These are phyloP conservation scores for Cryptocephalus primarius DNA, from an alignment of 2,888 invertebrate species.

Conservation along the genomic window DNA sequence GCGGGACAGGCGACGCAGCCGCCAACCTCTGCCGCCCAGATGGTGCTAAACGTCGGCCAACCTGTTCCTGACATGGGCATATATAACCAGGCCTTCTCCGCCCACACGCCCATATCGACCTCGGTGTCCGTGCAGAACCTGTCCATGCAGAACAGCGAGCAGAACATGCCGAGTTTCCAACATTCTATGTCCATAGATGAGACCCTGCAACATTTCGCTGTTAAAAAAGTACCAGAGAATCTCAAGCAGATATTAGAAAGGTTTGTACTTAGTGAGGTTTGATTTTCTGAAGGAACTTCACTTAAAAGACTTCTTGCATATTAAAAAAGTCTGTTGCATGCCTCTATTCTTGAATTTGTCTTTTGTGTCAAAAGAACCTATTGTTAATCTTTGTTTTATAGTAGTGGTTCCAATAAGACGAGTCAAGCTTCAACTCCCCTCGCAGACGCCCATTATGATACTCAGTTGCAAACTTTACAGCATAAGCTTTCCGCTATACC, in stretches of 20 bases:
- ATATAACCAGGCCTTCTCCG: neutral
- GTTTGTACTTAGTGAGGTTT: constrained; percentile 10
- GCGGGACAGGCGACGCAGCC: constrained; percentile 5
- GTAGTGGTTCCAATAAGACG: constrained; percentile 35
- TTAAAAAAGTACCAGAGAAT: constrained; percentile 27
- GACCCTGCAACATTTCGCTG: constrained; percentile 17
- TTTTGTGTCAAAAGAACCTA: no score
- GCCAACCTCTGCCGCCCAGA: constrained; percentile 9
- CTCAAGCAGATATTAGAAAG: constrained; percentile 36
- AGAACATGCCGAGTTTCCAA: constrained; percentile 14
- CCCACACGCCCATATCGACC: constrained; percentile 15
- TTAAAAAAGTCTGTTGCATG: no score
- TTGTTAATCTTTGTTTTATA: neutral
- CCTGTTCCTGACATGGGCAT: constrained; percentile 1
- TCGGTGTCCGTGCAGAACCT: constrained; percentile 26
- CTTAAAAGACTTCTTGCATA: no score
- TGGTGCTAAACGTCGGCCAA: constrained; percentile 16
- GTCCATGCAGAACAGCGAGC: constrained; percentile 9
- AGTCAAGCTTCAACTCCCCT: constrained; percentile 54
- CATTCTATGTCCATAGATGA: constrained; percentile 23
- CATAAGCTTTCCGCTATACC: constrained; percentile 54
- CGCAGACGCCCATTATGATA: constrained; percentile 51
- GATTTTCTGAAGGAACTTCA: no score
- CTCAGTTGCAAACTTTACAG: constrained; percentile 58
- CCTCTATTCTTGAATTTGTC: no score